Percentiles rank a stretch among this genome's conserved stretches.
Conservation (phyloP, 2,797 vertebrate genomes). For the Hipposideros larvatus region DNA sequence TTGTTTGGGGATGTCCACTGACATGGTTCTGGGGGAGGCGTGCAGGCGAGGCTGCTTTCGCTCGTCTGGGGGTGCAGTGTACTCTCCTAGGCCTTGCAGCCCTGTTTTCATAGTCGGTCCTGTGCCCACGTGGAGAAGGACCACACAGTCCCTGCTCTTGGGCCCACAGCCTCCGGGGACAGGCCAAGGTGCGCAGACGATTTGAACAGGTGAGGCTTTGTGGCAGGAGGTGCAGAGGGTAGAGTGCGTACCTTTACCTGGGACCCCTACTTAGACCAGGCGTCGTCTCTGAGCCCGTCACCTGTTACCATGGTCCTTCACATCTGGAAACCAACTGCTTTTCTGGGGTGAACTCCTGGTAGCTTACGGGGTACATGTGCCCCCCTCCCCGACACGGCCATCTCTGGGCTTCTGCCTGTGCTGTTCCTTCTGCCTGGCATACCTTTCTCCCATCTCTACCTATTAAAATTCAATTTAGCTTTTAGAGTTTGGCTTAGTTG, state of each 20-base stretch:
- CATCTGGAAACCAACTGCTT: neutral
- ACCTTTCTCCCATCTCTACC: neutral
- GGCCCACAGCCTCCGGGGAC: neutral
- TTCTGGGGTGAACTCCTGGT: neutral
- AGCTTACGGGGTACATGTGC: neutral
- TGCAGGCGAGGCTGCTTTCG: too few species aligned
- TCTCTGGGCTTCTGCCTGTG: neutral
- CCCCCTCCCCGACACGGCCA: too few species aligned
- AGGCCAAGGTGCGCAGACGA: neutral
- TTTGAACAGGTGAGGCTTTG: neutral
- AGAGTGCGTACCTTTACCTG: neutral
- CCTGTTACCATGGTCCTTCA: neutral
- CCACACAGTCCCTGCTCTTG: neutral
- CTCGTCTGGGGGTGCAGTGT: neutral
- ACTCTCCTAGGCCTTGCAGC: too few species aligned
- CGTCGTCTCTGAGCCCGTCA: neutral
- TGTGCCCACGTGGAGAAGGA: neutral
- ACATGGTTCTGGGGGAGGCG: neutral
- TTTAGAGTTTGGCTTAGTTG: neutral
- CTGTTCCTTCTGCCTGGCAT: neutral
- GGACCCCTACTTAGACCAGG: neutral
- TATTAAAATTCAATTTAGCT: neutral
- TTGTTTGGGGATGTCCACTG: neutral
- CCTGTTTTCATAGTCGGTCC: neutral
- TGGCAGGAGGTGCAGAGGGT: neutral